Base-by-base conservation (phyloP, 2,113 vertebrate species). In the Urocynchramus pylzowi region DNA sequence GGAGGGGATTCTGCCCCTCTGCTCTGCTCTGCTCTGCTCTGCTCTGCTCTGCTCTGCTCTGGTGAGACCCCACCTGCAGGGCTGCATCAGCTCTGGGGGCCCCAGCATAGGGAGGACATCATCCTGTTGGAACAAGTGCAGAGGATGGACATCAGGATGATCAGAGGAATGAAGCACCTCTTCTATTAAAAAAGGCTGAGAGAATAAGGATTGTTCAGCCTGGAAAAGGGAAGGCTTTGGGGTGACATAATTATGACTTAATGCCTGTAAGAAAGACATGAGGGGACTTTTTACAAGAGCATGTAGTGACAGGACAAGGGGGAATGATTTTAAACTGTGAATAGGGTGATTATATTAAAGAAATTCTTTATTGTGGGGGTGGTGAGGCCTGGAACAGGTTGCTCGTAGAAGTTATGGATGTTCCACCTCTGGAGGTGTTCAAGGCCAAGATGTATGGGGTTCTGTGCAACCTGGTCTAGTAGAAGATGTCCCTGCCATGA, bases 101-200 rank as follows among this genome's bases (percentile, higher is more conserved):
- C 8, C 3, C 30, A 41, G 14, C 11, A 75, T 0, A 68, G 24
- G n/a, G 1, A 30, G 47, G 6, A 35, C 9, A 18, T 1, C 8
- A 7, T 30, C 1, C 28, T 41, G 4, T 41, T 47, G n/a, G 70
- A 41, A n/a, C 0, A 1, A 54, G 5, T 54, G 5, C 41, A 47
- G 54, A 54, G 41, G 20, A 27, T 4, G 13, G 33, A 26, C 39
- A 22, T 7, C 24, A n/a, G 19, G 54, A 31, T 23, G 11, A n/a
- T 49, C 27, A 47, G 17, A n/a, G 41, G 10, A 4, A 69, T 68
- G 41, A 44, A 61, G 30, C 9, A 19, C 11, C 11, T 68, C n/a
- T 54, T 17, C 17, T 53, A 2, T 31, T n/a, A 41, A 24, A 13
- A 54, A 76, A 61, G 47, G 6, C 13, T 47, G 54, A 68, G 24